phyloP scores from a whole-genome alignment of 2,888 invertebrate species.

The Dichetophora obliterata region DNA sequence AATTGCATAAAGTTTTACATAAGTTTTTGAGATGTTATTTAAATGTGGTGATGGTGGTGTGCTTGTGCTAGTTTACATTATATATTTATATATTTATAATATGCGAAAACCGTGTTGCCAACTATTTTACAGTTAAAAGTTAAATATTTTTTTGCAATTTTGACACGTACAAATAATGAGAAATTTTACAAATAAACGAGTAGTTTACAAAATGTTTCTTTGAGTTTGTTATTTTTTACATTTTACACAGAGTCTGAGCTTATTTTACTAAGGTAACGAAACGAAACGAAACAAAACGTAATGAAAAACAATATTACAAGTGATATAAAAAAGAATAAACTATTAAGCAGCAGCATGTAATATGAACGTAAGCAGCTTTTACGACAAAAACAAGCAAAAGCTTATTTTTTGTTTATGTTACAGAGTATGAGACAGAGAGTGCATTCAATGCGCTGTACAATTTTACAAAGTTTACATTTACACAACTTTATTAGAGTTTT shows the following conservation, averaged over 20 bases:
- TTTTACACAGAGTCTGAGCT: constrained; percentile 31
- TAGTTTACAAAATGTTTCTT: constrained; percentile 7
- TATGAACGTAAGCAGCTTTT: background rate
- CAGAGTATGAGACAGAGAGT: background rate
- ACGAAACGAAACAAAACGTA: constrained; percentile 8
- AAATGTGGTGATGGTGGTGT: background rate
- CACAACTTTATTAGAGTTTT: background rate
- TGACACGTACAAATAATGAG: background rate
- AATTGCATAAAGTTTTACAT: constrained; percentile 24
- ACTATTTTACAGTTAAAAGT: constrained; percentile 12
- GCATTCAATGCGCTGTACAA: background rate
- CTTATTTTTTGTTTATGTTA: too few species aligned
- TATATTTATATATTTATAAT: background rate
- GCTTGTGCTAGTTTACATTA: constrained; percentile 21
- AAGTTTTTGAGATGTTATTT: background rate
- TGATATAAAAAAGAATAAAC: background rate
- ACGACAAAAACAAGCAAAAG: background rate
- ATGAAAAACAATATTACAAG: background rate
- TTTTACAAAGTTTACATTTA: constrained; percentile 8
- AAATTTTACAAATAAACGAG: constrained; percentile 31
- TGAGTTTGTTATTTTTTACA: constrained; percentile 18
- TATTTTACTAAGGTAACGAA: constrained; percentile 15
- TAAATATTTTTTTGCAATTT: background rate
- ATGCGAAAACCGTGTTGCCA: constrained; percentile 6
- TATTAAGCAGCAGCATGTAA: background rate